These are phyloP conservation scores for Isoperla grammatica DNA, from an alignment of 2,888 invertebrate genomes.

Conservation along the genomic window DNA sequence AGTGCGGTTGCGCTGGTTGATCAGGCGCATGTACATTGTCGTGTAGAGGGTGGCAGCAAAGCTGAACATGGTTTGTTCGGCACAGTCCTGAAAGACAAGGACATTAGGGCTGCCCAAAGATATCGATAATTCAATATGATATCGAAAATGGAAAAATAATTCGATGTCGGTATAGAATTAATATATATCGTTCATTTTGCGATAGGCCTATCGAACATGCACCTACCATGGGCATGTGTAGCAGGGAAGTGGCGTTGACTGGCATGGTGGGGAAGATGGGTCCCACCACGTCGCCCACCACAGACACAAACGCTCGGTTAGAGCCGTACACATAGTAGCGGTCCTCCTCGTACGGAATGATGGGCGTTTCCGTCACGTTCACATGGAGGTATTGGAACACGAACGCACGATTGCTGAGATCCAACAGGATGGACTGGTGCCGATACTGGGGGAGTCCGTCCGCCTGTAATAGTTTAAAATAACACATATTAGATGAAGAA, in stretches of 20 bases:
- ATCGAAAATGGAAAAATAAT: slow-evolving; percentile 3
- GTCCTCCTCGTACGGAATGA: slow-evolving; percentile 85
- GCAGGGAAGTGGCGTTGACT: slow-evolving; percentile 75
- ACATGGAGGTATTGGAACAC: slow-evolving; percentile 94
- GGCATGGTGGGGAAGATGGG: slow-evolving; percentile 92
- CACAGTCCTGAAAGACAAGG: slow-evolving; percentile 59
- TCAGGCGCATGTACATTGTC: slow-evolving; percentile 81
- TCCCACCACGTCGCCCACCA: slow-evolving; percentile 89
- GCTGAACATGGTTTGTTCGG: slow-evolving; percentile 94
- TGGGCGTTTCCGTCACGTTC: slow-evolving; percentile 87
- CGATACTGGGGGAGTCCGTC: slow-evolving; percentile 89
- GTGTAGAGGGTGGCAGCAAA: slow-evolving; percentile 93
- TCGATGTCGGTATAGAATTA: slow-evolving; percentile 8
- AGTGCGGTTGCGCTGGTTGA: slow-evolving; percentile 79
- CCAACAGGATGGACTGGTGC: slow-evolving; percentile 86
- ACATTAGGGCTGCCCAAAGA: neutral
- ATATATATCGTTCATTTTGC: slow-evolving; percentile 4
- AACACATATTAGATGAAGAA: neutral
- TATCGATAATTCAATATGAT: too few relatives aligned
- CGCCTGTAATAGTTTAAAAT: slow-evolving; percentile 50
- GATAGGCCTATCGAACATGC: too few relatives aligned
- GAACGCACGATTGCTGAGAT: slow-evolving; percentile 86
- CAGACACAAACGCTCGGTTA: slow-evolving; percentile 72
- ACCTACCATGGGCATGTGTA: slow-evolving; percentile 69
- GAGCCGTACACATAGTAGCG: slow-evolving; percentile 94